phyloP scores from a whole-genome alignment of 2,797 vertebrate species.

The Alfaro cultratus region DNA sequence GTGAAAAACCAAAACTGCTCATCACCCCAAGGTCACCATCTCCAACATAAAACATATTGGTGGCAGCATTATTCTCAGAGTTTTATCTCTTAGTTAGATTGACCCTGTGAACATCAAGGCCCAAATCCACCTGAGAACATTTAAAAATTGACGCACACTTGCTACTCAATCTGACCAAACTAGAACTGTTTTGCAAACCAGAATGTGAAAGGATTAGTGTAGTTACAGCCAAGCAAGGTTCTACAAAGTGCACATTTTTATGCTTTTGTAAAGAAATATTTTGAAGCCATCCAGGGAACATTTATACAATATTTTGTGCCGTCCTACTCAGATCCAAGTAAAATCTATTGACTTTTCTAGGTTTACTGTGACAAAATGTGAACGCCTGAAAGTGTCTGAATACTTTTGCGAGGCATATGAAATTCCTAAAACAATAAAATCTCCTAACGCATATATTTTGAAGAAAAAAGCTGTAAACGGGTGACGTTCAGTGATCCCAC shows the following conservation, averaged over 20 bases:
- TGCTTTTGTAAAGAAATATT: neutral
- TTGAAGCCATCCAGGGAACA: neutral
- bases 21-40: neutral
- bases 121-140: neutral
- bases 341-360: neutral
- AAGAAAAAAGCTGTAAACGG: neutral
- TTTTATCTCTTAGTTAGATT: neutral
- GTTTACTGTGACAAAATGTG: neutral
- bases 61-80: neutral
- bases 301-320: neutral
- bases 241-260: neutral
- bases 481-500: constrained; percentile 15
- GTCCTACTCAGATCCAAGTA: neutral
- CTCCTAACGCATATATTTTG: neutral
- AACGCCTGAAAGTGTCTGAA: neutral
- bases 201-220: neutral
- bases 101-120: neutral
- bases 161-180: neutral
- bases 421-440: neutral
- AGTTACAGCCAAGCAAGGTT: neutral
- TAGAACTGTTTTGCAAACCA: neutral
- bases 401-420: too few species aligned
- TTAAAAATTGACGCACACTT: neutral
- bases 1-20: neutral
- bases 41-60: neutral